A percentile compares a stretch with the other conserved stretches of the same genome.
Evolutionary conservation across 1,140 invertebrate species (phyloP).

Genomic region (Drosophila repleta): DNA sequence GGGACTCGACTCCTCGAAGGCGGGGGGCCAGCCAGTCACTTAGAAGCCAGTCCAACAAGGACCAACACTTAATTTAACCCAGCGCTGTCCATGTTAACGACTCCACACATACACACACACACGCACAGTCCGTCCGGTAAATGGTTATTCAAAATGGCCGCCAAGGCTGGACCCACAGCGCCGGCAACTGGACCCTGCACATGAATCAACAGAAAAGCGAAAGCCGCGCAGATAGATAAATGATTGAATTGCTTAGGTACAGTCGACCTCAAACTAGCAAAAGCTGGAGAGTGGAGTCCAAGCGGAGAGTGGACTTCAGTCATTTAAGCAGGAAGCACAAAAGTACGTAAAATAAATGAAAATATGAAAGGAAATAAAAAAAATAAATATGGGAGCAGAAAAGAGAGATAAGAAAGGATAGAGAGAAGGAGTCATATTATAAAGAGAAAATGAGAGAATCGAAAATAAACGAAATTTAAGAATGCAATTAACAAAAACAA

Average conservation of each 20-base stretch:
- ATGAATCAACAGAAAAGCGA: slow-evolving; percentile 4
- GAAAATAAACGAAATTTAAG: too few species aligned
- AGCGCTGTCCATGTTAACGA: slow-evolving; percentile 7
- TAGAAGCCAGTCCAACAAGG: slow-evolving; percentile 26
- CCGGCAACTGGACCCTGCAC: slow-evolving; percentile 13
- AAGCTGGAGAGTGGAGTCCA: too few species aligned
- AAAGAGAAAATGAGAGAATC: too few species aligned
- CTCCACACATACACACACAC: slow-evolving; percentile 23
- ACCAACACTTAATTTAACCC: slow-evolving; percentile 34
- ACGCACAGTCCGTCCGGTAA: slow-evolving; percentile 9
- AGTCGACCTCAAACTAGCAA: background rate
- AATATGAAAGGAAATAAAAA: too few species aligned
- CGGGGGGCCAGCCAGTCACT: slow-evolving; percentile 10
- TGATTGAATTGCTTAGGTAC: slow-evolving; percentile 26
- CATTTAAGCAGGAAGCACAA: too few species aligned
- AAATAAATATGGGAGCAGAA: too few species aligned
- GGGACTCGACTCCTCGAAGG: too few species aligned
- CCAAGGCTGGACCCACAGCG: slow-evolving; percentile 42
- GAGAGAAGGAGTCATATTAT: too few species aligned
- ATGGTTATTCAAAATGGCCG: slow-evolving; percentile 60
- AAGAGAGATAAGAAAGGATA: too few species aligned
- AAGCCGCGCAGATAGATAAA: background rate
- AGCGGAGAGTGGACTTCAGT: too few species aligned
- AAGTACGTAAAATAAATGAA: too few species aligned
- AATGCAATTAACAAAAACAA: too few species aligned